Percentiles rank a stretch among this genome's conserved stretches.
Evolutionary conservation across 1,140 invertebrate genomes (phyloP).

Genomic region (Andrena cerasifolii): DNA sequence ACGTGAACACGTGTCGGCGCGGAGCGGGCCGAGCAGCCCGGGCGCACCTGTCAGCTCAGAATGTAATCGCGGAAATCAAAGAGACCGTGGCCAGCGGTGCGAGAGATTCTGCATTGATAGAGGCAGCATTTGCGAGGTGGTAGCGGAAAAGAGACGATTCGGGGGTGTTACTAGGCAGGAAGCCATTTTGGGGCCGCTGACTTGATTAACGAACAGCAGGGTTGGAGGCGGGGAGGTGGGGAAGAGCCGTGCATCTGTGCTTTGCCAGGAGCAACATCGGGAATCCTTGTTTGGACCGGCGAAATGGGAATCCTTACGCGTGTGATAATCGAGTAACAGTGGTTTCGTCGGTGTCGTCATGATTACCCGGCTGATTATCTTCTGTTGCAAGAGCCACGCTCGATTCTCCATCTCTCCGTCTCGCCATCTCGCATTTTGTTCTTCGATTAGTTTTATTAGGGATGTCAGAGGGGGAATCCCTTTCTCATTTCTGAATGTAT

Average conservation of each 20-base stretch:
- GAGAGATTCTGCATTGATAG: slow-evolving; percentile 55
- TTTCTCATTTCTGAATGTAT: no score
- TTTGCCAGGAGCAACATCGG: slow-evolving; percentile 47
- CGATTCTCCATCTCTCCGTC: neutral
- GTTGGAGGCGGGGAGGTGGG: slow-evolving; percentile 7
- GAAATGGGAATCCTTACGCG: slow-evolving; percentile 59
- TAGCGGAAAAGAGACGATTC: slow-evolving; percentile 57
- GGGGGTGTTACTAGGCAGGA: slow-evolving; percentile 75
- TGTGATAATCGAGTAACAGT: slow-evolving; percentile 61
- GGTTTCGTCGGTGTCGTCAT: slow-evolving; percentile 26
- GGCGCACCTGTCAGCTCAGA: slow-evolving; percentile 61
- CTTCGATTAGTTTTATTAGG: neutral
- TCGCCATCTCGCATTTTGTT: neutral
- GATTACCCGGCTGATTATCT: slow-evolving; percentile 11
- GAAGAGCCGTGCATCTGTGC: slow-evolving; percentile 38
- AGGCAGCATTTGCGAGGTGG: slow-evolving; percentile 64
- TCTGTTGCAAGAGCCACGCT: neutral
- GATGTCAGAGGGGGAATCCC: no score
- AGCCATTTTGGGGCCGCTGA: slow-evolving; percentile 68
- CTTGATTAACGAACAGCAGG: slow-evolving; percentile 71
- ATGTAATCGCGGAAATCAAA: slow-evolving; percentile 71
- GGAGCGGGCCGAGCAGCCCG: slow-evolving; percentile 13
- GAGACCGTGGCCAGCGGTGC: slow-evolving; percentile 57
- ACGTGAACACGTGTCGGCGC: slow-evolving; percentile 24
- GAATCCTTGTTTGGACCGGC: slow-evolving; percentile 60